Evolutionary conservation across 2,888 invertebrate genomes (phyloP), one percentile per base, ranked within the genome.

Genomic region (Kuschelorhynchus macadamiae): DNA sequence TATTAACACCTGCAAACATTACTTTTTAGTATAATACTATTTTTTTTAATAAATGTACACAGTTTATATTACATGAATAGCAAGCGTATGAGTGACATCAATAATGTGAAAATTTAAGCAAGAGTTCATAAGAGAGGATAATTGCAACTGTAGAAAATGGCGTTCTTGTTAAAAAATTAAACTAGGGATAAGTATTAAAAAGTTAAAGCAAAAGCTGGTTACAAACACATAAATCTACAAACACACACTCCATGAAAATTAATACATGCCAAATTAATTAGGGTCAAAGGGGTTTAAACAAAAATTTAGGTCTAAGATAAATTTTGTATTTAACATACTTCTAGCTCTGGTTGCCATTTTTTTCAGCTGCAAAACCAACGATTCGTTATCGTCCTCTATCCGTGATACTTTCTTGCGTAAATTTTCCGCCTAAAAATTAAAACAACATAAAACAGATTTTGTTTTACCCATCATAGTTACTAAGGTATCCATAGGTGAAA

Each of bases 301-400:
- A n/a, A n/a, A n/a, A n/a, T n/a, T n/a, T n/a, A n/a, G n/a, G n/a
- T n/a, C n/a, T 25, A 25, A 25, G 3, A 25, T 25, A 7, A 25
- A 25, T 25, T 25, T 25, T 3, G 36, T 52, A 50, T 46, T 20
- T 32, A 56, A 89, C 90, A 86, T 91, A 92, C 91, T 90, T 90
- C 90, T 89, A 86, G 92, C 90, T 86, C 92, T 91, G 85, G 91
- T 90, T 87, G 95, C 94, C 92, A 97, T 92, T 91, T 96, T 96
- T 89, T 96, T 94, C 86, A 97, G 90, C 89, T 97, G 97, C 87
- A 94, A 89, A 85, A 94, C 91, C 85, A 97, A 88, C 77, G 94
- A 94, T 85, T 98, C 97, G 88, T 97, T 97, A 88, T 98, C 97
- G 84, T 96, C 96, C 86, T 98, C 97, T 83, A 97, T 90, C 80